Evolutionary conservation across 2,888 invertebrate species (phyloP), one percentile per base, ranked within the genome.

Genomic region (Phyllotreta striolata): DNA sequence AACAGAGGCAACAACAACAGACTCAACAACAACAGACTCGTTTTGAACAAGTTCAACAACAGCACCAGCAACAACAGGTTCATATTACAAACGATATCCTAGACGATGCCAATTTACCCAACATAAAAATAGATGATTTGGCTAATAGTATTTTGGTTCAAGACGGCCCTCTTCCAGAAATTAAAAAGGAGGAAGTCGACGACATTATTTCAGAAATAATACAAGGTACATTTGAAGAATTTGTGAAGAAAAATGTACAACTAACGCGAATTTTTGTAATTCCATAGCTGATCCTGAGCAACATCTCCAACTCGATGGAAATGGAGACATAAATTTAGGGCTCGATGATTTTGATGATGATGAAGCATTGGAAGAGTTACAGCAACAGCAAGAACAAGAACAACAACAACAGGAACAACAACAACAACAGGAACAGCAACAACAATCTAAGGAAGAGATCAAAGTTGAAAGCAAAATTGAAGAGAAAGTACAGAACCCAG

Each of bases 161-260:
- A 3, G 81, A 83, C 71, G 83, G 84, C 9, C 82, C 83, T 0
- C 74, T 83, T 40, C 83, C 84, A 8, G 84, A 84, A 73, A 83
- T 85, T 65, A 83, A 84, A 63, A 83, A 85, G 61, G 84, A 84
- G 67, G 84, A 84, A 58, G 84, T 84, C n/a, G 84, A 85, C 70
- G 83, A 84, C 12, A 84, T 84, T 44, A 83, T 84, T 24, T 84
- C 85, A 0, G 84, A 85, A 73, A 83, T 85, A 62, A 85, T 85
- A 10, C 52, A 52, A 10, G 52, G 52, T 52, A 10, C 4, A 3
- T 51, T 7, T 12, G 14, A 2, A 46, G 5, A 7, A 6, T 46
- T 10, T 46, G 24, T 34, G 3, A 51, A 4, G 37, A 34, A 35
- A 8, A 37, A 37, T 35, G 4, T 51, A 51, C 6, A 46, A 46